Evolutionary conservation across 2,797 vertebrate species (phyloP).

Genomic region (Artibeus lituratus): DNA sequence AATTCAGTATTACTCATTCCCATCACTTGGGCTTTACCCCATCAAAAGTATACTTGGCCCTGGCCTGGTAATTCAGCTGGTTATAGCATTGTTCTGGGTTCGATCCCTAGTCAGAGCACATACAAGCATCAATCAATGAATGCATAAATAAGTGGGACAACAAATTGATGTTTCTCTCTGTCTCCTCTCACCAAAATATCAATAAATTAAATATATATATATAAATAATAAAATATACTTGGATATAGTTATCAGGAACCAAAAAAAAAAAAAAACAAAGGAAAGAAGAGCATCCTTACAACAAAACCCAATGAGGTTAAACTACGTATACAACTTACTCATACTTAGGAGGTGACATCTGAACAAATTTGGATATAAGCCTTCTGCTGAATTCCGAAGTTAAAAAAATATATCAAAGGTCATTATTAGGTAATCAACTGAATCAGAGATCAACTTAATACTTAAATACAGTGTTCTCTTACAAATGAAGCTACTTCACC

Average conservation of each 20-base stretch:
- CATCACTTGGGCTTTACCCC: neutral
- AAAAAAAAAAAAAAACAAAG: conserved; percentile 19
- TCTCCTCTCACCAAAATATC: neutral
- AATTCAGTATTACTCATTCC: neutral
- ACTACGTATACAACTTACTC: conserved; percentile 11
- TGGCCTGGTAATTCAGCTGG: neutral
- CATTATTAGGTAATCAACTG: neutral
- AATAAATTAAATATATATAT: neutral
- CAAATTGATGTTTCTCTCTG: neutral
- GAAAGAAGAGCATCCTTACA: conserved; percentile 4
- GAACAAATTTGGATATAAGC: neutral
- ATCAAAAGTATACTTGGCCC: neutral
- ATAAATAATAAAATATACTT: neutral
- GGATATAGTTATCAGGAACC: neutral
- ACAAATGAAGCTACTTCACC: neutral
- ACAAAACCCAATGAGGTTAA: conserved; percentile 20
- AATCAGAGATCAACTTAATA: conserved; percentile 17
- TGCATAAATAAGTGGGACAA: neutral
- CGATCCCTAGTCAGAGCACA: neutral
- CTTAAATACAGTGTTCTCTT: conserved; percentile 12
- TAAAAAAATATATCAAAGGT: conserved; percentile 32
- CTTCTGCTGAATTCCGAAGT: conserved; percentile 21
- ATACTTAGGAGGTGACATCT: neutral
- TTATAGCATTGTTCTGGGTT: neutral
- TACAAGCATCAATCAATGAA: neutral